These are phyloP conservation scores for Circaetus gallicus DNA, from an alignment of 2,113 vertebrate species.

Conservation along the genomic window DNA sequence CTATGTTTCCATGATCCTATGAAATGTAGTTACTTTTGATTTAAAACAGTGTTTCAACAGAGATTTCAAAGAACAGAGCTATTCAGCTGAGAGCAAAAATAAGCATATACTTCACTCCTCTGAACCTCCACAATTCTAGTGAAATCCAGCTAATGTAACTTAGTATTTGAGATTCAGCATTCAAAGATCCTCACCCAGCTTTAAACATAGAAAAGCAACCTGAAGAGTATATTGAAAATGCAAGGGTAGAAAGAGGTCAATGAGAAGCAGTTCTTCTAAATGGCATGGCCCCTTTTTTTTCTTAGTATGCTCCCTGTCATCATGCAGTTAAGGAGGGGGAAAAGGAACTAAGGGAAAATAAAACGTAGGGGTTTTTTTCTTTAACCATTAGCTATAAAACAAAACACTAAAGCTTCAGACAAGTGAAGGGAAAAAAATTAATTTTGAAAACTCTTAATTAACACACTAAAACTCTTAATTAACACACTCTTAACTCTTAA, in stretches of 20 bases:
- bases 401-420: background rate
- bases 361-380: background rate
- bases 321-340: background rate
- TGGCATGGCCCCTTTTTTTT: background rate
- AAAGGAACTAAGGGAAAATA: constrained; percentile 18
- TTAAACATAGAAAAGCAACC: background rate
- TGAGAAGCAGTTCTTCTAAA: background rate
- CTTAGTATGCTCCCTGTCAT: background rate
- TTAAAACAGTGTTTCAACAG: background rate
- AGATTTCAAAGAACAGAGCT: background rate
- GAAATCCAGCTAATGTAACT: background rate
- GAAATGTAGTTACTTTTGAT: background rate
- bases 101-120: background rate
- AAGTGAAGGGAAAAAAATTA: background rate
- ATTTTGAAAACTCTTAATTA: background rate
- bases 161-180: background rate
- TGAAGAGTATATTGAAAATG: background rate
- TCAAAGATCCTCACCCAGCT: background rate
- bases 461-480: no score
- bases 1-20: background rate
- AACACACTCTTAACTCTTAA: background rate
- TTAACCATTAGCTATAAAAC: background rate
- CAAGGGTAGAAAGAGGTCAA: constrained; percentile 32
- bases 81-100: background rate
- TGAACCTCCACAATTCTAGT: background rate